Percentiles rank a stretch among this genome's conserved stretches.
These are phyloP conservation scores for Scatophagus argus DNA, from an alignment of 2,113 vertebrate genomes.

Conservation along the genomic window DNA sequence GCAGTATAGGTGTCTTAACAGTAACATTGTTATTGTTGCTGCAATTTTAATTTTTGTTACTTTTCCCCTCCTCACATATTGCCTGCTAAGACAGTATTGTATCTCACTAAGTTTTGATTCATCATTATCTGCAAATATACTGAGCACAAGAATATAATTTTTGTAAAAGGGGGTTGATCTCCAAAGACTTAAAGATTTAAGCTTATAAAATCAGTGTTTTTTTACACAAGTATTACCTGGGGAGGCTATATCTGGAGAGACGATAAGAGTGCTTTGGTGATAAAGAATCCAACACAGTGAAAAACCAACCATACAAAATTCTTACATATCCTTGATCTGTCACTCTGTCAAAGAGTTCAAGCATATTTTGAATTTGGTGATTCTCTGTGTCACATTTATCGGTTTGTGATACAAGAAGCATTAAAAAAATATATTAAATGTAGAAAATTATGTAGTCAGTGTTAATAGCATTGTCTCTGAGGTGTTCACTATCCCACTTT, in stretches of 20 bases:
- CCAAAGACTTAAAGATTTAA: no score
- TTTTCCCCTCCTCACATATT: neutral
- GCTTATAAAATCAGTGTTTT: no score
- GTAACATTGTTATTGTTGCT: slow-evolving; percentile 20
- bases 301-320: neutral
- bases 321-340: slow-evolving; percentile 1
- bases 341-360: slow-evolving; percentile 12
- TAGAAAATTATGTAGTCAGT: neutral
- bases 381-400: slow-evolving; percentile 12
- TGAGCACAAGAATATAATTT: neutral
- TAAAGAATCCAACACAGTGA: neutral
- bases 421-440: slow-evolving; percentile 2
- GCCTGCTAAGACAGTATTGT: neutral
- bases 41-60: neutral
- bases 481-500: neutral
- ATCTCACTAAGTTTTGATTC: slow-evolving; percentile 8
- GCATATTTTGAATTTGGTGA: neutral
- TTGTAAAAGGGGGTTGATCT: slow-evolving; percentile 6
- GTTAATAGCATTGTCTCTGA: neutral
- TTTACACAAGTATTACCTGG: neutral
- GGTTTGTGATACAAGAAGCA: neutral
- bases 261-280: neutral
- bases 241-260: neutral
- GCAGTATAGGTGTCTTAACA: slow-evolving; percentile 11
- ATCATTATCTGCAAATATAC: neutral